These are phyloP conservation scores for Scaptomyza montana DNA, from an alignment of 1,140 invertebrate species.

Conservation along the genomic window DNA sequence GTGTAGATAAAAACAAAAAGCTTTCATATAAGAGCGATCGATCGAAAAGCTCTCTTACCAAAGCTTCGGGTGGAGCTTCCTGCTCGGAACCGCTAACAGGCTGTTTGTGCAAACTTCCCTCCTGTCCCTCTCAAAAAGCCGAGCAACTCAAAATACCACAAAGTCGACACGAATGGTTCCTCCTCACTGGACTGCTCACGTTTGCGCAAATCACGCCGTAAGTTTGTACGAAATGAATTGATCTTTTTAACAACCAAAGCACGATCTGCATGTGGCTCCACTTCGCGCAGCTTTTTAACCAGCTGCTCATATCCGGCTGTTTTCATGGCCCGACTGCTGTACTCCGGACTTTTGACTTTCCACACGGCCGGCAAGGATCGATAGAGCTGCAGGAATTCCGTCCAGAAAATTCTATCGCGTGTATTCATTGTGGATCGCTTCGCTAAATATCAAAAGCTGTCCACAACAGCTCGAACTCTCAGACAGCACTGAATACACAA, in stretches of 20 bases:
- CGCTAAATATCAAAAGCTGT: too few species aligned
- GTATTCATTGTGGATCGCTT: slow-evolving; percentile 41
- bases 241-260: slow-evolving; percentile 76
- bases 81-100: neutral
- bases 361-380: slow-evolving; percentile 71
- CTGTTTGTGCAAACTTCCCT: slow-evolving; percentile 13
- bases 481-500: slow-evolving; percentile 32
- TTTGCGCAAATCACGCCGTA: slow-evolving; percentile 65
- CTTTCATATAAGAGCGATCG: neutral
- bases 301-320: slow-evolving; percentile 64
- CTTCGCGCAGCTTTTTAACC: slow-evolving; percentile 63
- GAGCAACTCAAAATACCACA: slow-evolving; percentile 77
- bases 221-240: slow-evolving; percentile 78
- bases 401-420: slow-evolving; percentile 61
- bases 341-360: slow-evolving; percentile 71
- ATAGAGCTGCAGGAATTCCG: slow-evolving; percentile 77
- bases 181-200: slow-evolving; percentile 17
- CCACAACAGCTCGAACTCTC: slow-evolving; percentile 17
- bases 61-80: neutral
- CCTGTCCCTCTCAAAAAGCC: slow-evolving; percentile 59
- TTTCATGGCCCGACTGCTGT: slow-evolving; percentile 57
- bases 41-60: slow-evolving; percentile 7
- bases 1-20: neutral
- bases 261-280: slow-evolving; percentile 69
- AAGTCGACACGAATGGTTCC: slow-evolving; percentile 54